Evolutionary conservation across 2,113 vertebrate species (phyloP), one percentile per base, ranked within the genome.

Genomic region (Sphaerodactylus townsendi): DNA sequence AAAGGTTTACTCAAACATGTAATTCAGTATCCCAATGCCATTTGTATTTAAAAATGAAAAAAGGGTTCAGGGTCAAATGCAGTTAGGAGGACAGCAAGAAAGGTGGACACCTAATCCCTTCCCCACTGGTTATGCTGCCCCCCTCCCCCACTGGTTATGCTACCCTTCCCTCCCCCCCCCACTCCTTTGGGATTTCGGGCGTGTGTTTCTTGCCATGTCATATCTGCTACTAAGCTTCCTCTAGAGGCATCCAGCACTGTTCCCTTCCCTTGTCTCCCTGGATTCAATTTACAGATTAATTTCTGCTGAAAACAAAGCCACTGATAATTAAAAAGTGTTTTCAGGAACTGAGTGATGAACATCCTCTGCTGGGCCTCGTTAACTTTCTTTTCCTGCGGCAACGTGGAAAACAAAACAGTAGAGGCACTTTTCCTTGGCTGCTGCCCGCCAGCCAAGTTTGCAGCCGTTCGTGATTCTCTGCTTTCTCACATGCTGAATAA

Each of bases 271-370:
- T 3, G 10, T 86, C 93, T 81, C 83, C 35, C 8, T 11, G 71
- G 85, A 41, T 64, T 76, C 85, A 79, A 92, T 77, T 89, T 88
- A 80, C 77, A 84, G 85, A 84, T 37, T 79, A 88, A 89, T 62
- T 86, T 79, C 84, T 86, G 39, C 88, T 78, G 77, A 64, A 90
- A 90, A 90, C 13, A 64, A 78, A 82, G 83, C 56, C 70, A 19
- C 1, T 53, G 44, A 76, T 82, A 86, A 90, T 91, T 88, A 84
- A 90, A 91, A 92, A 72, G n/a, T 39, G 59, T 76, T 92, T 93
- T 71, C 41, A 59, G 80, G 41, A 48, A 86, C 68, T 82, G 10
- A 10, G 23, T 77, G 70, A 64, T 70, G 82, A 89, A 8, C 7
- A 86, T 86, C 69, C 17, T 23, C 13, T 82, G 48, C 14, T 70